phyloP scores from a whole-genome alignment of 2,888 invertebrate species.

The Cryptocephalus moraei region DNA sequence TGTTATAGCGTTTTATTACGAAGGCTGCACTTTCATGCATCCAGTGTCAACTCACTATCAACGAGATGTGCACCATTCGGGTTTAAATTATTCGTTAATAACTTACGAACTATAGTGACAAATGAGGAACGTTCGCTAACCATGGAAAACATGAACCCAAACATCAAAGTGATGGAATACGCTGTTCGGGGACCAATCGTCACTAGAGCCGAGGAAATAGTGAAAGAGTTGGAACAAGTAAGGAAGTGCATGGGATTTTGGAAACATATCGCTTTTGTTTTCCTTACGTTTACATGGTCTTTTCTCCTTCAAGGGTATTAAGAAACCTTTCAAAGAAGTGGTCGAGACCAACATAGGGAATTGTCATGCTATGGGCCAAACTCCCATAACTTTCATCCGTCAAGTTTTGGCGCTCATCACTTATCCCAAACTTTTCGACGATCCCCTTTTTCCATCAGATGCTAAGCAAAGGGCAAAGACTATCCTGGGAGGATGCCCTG shows the following conservation, averaged over 20 bases:
- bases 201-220: constrained; percentile 83
- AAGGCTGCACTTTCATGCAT: too few relatives aligned
- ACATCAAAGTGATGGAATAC: constrained; percentile 87
- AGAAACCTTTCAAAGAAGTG: constrained; percentile 86
- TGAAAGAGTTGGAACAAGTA: constrained; percentile 79
- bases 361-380: constrained; percentile 96
- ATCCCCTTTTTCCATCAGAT: constrained; percentile 59
- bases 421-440: constrained; percentile 64
- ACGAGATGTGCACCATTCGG: too few relatives aligned
- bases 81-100: too few relatives aligned
- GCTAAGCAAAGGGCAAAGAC: constrained; percentile 63
- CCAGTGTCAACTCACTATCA: too few relatives aligned
- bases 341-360: constrained; percentile 98
- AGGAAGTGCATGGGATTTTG: constrained; percentile 12
- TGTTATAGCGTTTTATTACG: too few relatives aligned
- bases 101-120: too few relatives aligned
- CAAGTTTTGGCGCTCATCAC: constrained; percentile 80
- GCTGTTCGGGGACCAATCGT: constrained; percentile 96
- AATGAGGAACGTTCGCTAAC: constrained; percentile 18
- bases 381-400: constrained; percentile 87
- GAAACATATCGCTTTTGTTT: too few relatives aligned
- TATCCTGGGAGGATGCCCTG: constrained; percentile 61
- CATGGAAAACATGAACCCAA: constrained; percentile 78
- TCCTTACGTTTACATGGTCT: too few relatives aligned
- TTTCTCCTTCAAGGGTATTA: constrained; percentile 53